Base-by-base conservation (phyloP, 2,113 vertebrate genomes). In the Ascaphus truei region DNA sequence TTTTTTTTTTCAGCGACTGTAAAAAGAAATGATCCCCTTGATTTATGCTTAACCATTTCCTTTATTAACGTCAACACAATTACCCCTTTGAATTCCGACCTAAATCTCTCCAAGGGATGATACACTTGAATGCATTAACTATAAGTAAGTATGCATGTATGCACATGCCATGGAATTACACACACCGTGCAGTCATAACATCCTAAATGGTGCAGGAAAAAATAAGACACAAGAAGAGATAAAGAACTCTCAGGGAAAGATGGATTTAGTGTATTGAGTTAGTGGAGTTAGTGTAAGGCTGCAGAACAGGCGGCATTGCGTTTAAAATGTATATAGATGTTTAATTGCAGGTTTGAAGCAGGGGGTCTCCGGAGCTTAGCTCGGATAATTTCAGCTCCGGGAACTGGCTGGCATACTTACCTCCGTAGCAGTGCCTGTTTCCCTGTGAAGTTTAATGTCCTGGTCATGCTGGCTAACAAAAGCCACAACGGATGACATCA, bases 91-190 rank as follows among this genome's bases (percentile, higher is more conserved):
- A 69, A 60, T 60, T 60, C 66, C 56, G 51, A 20, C 22, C 43
- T 51, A 39, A 69, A 59, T 69, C 45, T 69, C 43, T 60, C 23
- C 66, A 69, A 51, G 66, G 66, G 66, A 69, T 69, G 66, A 60
- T 68, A 50, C 65, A 58, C 65, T 39, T 60, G 31, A 59, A 69
- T 69, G 56, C 66, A 13, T 51, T 69, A 7, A 43, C 66, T 52
- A 33, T 59, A 69, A 51, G 33, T 50, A 39, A 60, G 56, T 34
- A 27, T 39, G 45, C 66, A 58, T 60, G 66, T 60, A 60, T 23
- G 15, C 15, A 31, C 66, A 69, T 69, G 66, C 33, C 31, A 15
- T 25, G 16, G 7, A 22, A 16, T 36, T 68, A 48, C 22, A 68
- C 43, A 41, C 25, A 60, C 22, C 4, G 7, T 22, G 33, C 45